Conservation (phyloP, 2,113 vertebrate genomes). For the Mystacornis crossleyi region DNA sequence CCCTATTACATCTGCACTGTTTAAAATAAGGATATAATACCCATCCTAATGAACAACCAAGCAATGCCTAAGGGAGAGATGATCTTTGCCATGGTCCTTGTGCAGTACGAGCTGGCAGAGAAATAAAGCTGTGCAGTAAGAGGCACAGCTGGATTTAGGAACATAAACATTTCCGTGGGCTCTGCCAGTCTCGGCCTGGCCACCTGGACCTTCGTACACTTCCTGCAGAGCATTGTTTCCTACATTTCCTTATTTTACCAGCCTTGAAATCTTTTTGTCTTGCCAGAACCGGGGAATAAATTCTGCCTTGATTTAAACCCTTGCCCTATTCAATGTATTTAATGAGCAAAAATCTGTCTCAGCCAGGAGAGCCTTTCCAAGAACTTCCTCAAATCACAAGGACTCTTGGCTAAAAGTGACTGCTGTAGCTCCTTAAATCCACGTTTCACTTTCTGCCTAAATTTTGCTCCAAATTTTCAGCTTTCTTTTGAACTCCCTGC, state of each 20-base stretch:
- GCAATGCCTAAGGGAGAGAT: neutral
- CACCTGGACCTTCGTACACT: rapidly evolving
- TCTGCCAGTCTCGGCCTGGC: neutral
- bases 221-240: neutral
- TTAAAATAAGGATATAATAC: neutral
- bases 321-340: neutral
- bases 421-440: neutral
- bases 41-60: neutral
- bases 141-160: neutral
- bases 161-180: neutral
- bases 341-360: neutral
- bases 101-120: neutral
- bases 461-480: neutral
- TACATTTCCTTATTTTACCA: neutral
- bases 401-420: neutral
- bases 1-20: neutral
- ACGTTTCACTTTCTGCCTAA: neutral
- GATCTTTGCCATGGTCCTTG: neutral
- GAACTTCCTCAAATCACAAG: neutral
- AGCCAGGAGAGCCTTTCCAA: neutral
- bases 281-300: neutral
- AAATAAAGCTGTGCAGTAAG: neutral
- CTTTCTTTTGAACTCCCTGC: neutral
- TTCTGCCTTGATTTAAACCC: neutral
- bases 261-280: neutral